Conservation (phyloP, 2,888 invertebrate species). For the Ormyrus pomaceus region DNA sequence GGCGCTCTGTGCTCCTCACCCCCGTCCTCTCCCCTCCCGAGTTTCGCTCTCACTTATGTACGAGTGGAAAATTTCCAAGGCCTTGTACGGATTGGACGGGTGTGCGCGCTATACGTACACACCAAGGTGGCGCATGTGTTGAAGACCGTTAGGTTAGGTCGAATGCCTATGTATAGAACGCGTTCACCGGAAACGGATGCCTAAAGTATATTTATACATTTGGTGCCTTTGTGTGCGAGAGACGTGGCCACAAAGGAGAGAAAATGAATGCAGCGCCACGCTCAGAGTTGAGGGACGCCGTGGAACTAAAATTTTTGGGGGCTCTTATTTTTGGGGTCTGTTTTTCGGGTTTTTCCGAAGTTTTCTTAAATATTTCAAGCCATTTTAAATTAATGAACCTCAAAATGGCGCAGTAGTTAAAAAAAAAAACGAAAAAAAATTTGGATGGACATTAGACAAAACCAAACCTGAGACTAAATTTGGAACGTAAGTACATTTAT, state of each 20-base stretch:
- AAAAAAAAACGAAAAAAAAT: no score
- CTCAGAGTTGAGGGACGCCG: slow-evolving; percentile 38
- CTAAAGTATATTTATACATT: slow-evolving; percentile 9
- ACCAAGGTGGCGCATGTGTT: background rate
- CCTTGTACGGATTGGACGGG: slow-evolving; percentile 52
- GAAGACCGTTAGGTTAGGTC: slow-evolving; percentile 61
- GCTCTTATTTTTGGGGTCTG: no score
- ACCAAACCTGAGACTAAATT: no score
- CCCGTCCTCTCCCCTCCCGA: no score
- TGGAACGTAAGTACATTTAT: no score
- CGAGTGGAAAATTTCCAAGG: slow-evolving; percentile 73
- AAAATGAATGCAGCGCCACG: slow-evolving; percentile 39
- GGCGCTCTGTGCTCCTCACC: slow-evolving; percentile 11
- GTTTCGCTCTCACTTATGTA: no score
- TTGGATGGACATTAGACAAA: no score
- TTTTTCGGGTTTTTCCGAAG: no score
- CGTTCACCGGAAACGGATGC: slow-evolving; percentile 46
- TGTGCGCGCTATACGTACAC: no score
- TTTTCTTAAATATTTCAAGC: no score
- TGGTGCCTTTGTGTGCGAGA: background rate
- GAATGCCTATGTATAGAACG: slow-evolving; percentile 47
- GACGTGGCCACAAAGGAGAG: background rate
- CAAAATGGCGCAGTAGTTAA: no score
- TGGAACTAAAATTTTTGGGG: slow-evolving; percentile 24
- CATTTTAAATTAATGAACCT: no score